phyloP scores from a whole-genome alignment of 2,113 vertebrate species.

The Pygoscelis adeliae region DNA sequence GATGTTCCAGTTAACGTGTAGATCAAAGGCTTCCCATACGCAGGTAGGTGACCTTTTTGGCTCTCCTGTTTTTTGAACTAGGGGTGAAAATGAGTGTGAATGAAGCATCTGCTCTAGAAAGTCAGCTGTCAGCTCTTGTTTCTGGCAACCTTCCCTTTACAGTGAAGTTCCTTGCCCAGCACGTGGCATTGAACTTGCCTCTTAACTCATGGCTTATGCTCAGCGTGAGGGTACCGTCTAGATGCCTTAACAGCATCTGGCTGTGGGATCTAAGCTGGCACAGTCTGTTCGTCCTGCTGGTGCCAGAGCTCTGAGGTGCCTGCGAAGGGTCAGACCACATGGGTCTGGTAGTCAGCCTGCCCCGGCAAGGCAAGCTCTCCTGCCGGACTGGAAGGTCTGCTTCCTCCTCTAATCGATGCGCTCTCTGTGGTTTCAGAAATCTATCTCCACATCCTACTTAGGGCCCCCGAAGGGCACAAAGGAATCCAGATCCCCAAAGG shows the following conservation, averaged over 20 bases:
- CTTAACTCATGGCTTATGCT: background rate
- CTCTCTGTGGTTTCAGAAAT: constrained; percentile 55
- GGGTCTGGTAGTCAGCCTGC: background rate
- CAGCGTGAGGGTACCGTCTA: background rate
- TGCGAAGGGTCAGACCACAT: accelerated
- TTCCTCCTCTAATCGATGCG: background rate
- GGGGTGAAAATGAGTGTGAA: background rate
- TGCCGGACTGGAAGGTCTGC: background rate
- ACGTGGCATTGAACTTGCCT: background rate
- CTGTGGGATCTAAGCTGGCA: too few species aligned
- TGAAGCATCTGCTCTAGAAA: background rate
- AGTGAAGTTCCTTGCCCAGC: background rate
- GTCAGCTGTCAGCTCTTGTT: too few species aligned
- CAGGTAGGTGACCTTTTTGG: too few species aligned
- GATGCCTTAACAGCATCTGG: too few species aligned
- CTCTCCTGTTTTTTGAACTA: background rate
- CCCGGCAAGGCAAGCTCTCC: background rate
- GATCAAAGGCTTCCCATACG: background rate
- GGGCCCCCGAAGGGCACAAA: constrained; percentile 72
- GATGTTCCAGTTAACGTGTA: background rate
- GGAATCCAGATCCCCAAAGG: background rate
- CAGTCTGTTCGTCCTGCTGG: accelerated
- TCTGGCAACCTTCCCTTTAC: background rate
- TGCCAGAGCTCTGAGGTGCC: background rate
- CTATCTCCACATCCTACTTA: constrained; percentile 73